These are phyloP conservation scores for Bombus impatiens DNA, from an alignment of 1,140 invertebrate genomes.

Conservation along the genomic window DNA sequence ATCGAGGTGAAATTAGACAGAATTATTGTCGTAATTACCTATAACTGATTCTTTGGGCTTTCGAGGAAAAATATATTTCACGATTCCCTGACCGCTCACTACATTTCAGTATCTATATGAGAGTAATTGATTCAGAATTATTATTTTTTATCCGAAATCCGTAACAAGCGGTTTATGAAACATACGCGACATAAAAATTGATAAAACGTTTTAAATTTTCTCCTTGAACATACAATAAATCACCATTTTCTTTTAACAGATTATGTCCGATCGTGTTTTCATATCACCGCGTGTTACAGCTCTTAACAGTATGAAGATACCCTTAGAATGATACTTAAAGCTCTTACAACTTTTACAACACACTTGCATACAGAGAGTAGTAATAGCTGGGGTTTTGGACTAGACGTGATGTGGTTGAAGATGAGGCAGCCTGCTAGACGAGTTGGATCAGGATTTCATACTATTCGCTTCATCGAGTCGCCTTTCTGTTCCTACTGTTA, in stretches of 20 bases:
- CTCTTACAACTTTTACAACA: conserved; percentile 79
- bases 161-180: conserved; percentile 62
- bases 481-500: conserved; percentile 93
- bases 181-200: conserved; percentile 50
- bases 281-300: conserved; percentile 62
- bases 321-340: conserved; percentile 79
- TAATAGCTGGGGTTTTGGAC: conserved; percentile 79
- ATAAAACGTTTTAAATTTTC: conserved; percentile 44
- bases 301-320: conserved; percentile 69
- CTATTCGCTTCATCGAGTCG: conserved; percentile 84
- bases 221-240: conserved; percentile 51
- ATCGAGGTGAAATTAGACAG: conserved; percentile 69
- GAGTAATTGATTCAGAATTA: conserved; percentile 53
- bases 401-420: conserved; percentile 82
- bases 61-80: conserved; percentile 50
- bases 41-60: conserved; percentile 59
- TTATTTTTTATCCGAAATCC: conserved; percentile 7
- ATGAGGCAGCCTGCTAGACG: conserved; percentile 75
- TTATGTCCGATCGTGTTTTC: conserved; percentile 40
- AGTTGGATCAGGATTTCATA: conserved; percentile 84
- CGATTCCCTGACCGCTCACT: conserved; percentile 62
- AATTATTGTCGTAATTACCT: conserved; percentile 76
- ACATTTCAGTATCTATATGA: conserved; percentile 77
- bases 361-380: conserved; percentile 77
- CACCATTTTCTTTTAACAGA: conserved; percentile 64